Evolutionary conservation across 2,797 vertebrate species (phyloP).

Genomic region (Ptychadena robeensis): DNA sequence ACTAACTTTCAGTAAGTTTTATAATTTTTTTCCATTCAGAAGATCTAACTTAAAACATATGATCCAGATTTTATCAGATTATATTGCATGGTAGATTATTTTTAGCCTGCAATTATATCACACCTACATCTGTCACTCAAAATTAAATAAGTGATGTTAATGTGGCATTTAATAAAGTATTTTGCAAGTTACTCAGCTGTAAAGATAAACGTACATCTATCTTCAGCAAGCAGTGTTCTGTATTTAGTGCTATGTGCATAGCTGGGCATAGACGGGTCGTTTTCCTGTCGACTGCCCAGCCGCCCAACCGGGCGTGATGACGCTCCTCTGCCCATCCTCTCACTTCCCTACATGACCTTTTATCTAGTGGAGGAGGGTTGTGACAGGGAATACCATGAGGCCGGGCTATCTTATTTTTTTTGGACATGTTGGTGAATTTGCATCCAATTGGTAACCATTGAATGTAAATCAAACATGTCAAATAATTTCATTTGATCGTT

Average conservation of each 20-base stretch:
- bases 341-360: too few relatives aligned
- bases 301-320: too few relatives aligned
- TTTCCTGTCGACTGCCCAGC: too few relatives aligned
- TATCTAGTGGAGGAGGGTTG: too few relatives aligned
- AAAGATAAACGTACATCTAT: not conserved
- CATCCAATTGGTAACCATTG: too few relatives aligned
- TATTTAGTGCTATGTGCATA: not conserved
- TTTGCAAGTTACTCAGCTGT: slow-evolving; percentile 2
- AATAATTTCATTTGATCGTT: too few relatives aligned
- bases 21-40: not conserved
- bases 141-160: slow-evolving; percentile 35
- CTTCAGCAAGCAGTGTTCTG: not conserved
- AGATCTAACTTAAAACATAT: slow-evolving; percentile 12
- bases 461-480: too few relatives aligned
- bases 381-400: too few relatives aligned
- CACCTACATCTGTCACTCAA: slow-evolving; percentile 49
- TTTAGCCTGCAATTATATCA: slow-evolving; percentile 50
- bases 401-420: too few relatives aligned
- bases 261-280: too few relatives aligned
- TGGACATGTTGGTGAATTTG: too few relatives aligned
- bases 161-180: slow-evolving; percentile 17
- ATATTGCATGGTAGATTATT: slow-evolving; percentile 46
- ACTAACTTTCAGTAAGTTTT: not conserved
- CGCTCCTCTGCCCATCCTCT: too few relatives aligned
- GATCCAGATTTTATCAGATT: slow-evolving; percentile 17